A percentile compares a stretch with the other conserved stretches of the same genome.
Evolutionary conservation across 2,113 vertebrate genomes (phyloP).

Genomic region (Psittacula cyanocephala): DNA sequence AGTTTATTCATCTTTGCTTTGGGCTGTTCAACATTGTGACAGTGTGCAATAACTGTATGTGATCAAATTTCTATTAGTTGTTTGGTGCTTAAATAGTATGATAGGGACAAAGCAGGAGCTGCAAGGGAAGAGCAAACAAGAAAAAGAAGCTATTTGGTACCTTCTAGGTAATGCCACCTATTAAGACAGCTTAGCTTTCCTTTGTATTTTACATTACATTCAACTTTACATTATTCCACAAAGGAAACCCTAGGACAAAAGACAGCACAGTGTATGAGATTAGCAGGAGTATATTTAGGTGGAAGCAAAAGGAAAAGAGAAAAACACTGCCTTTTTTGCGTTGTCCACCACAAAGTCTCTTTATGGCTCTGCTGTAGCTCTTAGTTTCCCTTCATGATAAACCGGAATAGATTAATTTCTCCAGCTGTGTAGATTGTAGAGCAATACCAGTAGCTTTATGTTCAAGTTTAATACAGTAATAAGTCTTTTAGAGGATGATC

Average conservation of each 20-base stretch:
- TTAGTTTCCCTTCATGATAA: constrained; percentile 38
- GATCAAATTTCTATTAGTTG: neutral
- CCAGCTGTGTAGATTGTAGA: constrained; percentile 55
- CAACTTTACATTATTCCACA: neutral
- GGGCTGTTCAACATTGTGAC: neutral
- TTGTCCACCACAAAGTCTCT: neutral
- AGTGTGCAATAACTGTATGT: neutral
- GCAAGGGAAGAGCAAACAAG: neutral
- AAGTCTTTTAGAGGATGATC: constrained; percentile 57
- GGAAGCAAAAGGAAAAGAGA: neutral
- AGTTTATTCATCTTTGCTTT: neutral
- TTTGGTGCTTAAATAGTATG: neutral
- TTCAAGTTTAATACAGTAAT: constrained; percentile 57
- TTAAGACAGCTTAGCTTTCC: neutral
- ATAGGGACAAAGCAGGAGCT: neutral
- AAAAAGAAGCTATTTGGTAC: neutral
- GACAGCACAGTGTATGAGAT: neutral
- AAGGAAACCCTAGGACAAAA: neutral
- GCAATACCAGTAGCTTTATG: constrained; percentile 29
- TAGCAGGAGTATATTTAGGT: neutral
- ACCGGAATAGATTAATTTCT: constrained; percentile 48
- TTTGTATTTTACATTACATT: neutral
- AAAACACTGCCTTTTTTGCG: neutral
- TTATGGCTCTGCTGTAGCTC: neutral
- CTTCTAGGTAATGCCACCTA: neutral